A percentile compares a stretch with the other conserved stretches of the same genome.
phyloP scores from a whole-genome alignment of 1,140 invertebrate genomes.

The Dendrolimus punctatus region DNA sequence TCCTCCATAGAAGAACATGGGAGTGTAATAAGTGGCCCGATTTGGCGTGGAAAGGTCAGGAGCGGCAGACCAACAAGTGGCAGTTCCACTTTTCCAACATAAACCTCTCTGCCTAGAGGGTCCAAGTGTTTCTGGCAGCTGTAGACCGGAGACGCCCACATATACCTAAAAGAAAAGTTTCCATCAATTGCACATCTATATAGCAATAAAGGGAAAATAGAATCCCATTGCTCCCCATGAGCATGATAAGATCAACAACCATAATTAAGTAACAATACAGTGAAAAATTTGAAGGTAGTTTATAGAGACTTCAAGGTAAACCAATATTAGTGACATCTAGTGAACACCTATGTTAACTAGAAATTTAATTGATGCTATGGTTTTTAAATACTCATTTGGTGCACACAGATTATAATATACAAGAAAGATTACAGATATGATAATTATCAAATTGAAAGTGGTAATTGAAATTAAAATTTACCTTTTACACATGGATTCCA shows the following conservation, averaged over 20 bases:
- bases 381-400: background rate
- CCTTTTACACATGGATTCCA: constrained; percentile 57
- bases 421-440: too few species aligned
- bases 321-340: too few species aligned
- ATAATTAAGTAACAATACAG: too few species aligned
- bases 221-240: background rate
- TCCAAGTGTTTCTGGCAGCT: constrained; percentile 38
- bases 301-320: too few species aligned
- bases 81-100: constrained; percentile 38
- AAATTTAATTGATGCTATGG: background rate
- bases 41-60: constrained; percentile 15
- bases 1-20: constrained; percentile 34
- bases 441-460: too few species aligned
- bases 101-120: constrained; percentile 29
- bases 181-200: background rate
- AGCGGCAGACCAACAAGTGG: constrained; percentile 43
- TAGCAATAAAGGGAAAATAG: background rate
- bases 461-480: constrained; percentile 11
- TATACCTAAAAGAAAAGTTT: constrained; percentile 34
- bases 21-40: constrained; percentile 39
- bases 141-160: constrained; percentile 42
- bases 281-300: too few species aligned
- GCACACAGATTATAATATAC: too few species aligned
- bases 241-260: too few species aligned
- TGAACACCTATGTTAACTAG: too few species aligned